Evolutionary conservation across 2,797 vertebrate genomes (phyloP), one percentile per base, ranked within the genome.

Genomic region (Saxicola maurus): DNA sequence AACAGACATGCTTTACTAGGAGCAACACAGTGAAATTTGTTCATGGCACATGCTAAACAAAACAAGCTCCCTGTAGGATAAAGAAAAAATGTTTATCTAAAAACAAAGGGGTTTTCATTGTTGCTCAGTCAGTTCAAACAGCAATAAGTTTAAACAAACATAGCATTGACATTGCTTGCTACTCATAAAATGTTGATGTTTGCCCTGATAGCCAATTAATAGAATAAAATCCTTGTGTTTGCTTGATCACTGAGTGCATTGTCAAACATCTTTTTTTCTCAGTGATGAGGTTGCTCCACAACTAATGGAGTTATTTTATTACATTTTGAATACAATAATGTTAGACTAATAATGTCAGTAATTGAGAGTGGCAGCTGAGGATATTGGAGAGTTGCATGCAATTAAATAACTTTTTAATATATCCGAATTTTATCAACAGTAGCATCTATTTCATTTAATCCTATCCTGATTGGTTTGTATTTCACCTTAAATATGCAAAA

Each of bases 51-150:
- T 31, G 87, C 87, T 95, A 86, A 86, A 94, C 80, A 91, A 95
- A 96, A 82, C 5, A 17, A 15, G 18, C 23, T 95, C 92, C 81
- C 92, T 82, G 73, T 71, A 64, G 90, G 73, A 95, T 64, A 73
- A 67, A 68, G 33, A 48, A 64, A 94, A 86, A 84, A 86, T 69
- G 82, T 96, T 96, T 95, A 90, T 95, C 87, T 94, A 89, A 95
- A 96, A 94, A 56, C 87, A 92, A 92, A 91, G 56, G 30, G 3
- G 3, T 93, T 91, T 95, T 96, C 96, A 93, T 93, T 94, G 93
- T 93, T 90, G 68, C 89, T 95, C 82, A 84, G 77, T 91, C 94
- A 94, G 81, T 90, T 92, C 94, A 94, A 95, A 95, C 90, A 95
- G 87, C 27, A 67, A 74, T 27, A 91, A 94, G 77, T 96, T 96